Evolutionary conservation across 2,797 vertebrate species (phyloP).

Genomic region (Falco novaeseelandiae): DNA sequence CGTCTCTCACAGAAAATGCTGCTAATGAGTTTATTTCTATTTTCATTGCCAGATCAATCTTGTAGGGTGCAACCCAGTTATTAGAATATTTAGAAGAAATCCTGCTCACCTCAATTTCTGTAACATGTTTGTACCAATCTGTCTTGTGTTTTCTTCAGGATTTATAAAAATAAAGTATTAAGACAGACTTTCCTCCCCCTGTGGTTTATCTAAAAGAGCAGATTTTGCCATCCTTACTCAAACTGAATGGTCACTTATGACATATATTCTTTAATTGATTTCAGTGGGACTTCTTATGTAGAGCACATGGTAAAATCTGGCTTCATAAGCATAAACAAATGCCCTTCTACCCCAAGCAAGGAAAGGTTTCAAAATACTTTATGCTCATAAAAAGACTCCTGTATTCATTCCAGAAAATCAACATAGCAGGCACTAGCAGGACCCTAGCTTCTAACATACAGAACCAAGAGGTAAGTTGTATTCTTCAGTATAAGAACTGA

Average conservation of each 20-base stretch:
- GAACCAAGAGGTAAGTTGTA: not conserved
- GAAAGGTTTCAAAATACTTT: slow-evolving; percentile 12
- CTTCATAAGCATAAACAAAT: slow-evolving; percentile 41
- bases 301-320: not conserved
- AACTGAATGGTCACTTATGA: slow-evolving; percentile 1
- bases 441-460: not conserved
- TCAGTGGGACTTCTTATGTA: slow-evolving; percentile 25
- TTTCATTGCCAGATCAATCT: not conserved
- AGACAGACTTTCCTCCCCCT: not conserved
- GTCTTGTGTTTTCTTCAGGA: not conserved
- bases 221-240: not conserved
- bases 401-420: not conserved
- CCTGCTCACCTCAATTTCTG: slow-evolving; percentile 13
- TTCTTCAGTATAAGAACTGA: not conserved
- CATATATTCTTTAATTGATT: slow-evolving; percentile 41
- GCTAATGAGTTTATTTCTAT: slow-evolving; percentile 42
- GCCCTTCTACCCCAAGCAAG: not conserved
- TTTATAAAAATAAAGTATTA: not conserved
- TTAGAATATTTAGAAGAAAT: not conserved
- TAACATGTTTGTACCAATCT: slow-evolving; percentile 14
- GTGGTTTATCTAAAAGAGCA: not conserved
- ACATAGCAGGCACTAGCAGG: not conserved
- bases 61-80: not conserved
- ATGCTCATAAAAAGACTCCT: not conserved
- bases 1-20: slow-evolving; percentile 15